A percentile compares a stretch with the other conserved stretches of the same genome.
These are phyloP conservation scores for Notodonta ziczac DNA, from an alignment of 2,888 invertebrate species.

Conservation along the genomic window DNA sequence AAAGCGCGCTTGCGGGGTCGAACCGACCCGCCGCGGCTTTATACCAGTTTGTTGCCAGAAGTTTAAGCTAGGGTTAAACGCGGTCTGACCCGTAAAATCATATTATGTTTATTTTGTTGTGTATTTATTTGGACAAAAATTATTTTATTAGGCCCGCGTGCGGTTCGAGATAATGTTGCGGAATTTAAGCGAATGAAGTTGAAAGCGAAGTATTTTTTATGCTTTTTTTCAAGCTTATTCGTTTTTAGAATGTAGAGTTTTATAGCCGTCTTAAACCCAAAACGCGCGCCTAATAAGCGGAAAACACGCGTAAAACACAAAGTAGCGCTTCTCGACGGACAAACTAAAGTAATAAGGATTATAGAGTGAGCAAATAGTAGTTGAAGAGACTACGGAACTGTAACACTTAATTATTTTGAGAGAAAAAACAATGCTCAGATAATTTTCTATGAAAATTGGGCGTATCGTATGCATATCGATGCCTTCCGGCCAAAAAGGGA, in stretches of 20 bases:
- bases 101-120: slow-evolving; percentile 57
- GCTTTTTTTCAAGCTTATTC: background rate
- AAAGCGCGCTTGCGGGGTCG: slow-evolving; percentile 66
- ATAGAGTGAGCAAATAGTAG: too few species aligned
- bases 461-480: too few species aligned
- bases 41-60: slow-evolving; percentile 56
- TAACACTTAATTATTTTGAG: too few species aligned
- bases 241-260: background rate
- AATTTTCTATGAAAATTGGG: too few species aligned
- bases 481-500: too few species aligned
- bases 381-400: too few species aligned
- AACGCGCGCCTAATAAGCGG: too few species aligned
- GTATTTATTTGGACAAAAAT: slow-evolving; percentile 61
- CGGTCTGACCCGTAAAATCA: slow-evolving; percentile 54
- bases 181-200: slow-evolving; percentile 28
- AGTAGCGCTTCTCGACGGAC: too few species aligned
- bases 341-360: too few species aligned
- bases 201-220: slow-evolving; percentile 9
- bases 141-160: slow-evolving; percentile 44
- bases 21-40: slow-evolving; percentile 56
- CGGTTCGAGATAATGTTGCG: slow-evolving; percentile 26
- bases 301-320: too few species aligned
- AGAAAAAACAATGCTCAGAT: too few species aligned
- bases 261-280: too few species aligned
- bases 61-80: slow-evolving; percentile 58